A percentile compares a stretch with the other conserved stretches of the same genome.
Conservation (phyloP, 2,888 invertebrate species). For the Archaeoteleia sp. region DNA sequence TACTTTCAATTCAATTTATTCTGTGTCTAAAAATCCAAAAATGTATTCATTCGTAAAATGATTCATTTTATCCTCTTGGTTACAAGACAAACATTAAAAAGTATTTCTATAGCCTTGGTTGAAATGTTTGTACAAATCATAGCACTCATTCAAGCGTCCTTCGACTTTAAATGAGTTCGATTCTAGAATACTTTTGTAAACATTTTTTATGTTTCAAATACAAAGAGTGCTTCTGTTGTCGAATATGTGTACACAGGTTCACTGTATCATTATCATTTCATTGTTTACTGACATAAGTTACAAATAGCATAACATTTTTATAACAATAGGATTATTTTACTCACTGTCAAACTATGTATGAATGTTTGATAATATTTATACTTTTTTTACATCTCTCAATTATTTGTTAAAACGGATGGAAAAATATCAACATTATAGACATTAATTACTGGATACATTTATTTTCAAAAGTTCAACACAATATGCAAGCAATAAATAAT, state of each 20-base stretch:
- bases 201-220: constrained; percentile 3
- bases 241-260: background rate
- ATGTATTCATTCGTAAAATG: background rate
- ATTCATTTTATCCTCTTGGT: background rate
- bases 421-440: background rate
- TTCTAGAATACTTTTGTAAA: no score
- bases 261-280: background rate
- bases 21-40: no score
- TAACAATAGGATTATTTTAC: constrained; percentile 5
- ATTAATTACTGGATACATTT: no score
- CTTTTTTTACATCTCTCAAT: no score
- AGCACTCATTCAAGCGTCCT: constrained; percentile 6
- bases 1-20: no score
- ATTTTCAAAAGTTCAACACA: no score
- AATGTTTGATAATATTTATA: no score
- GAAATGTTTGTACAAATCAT: constrained; percentile 8
- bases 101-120: constrained; percentile 8
- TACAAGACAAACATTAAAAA: constrained; percentile 12
- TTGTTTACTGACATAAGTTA: constrained; percentile 7
- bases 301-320: constrained; percentile 3
- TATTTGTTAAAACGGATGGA: no score
- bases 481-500: no score
- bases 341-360: constrained; percentile 5
- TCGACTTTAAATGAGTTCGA: background rate
- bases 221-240: background rate